Base-by-base conservation (phyloP, 2,797 vertebrate species). In the Hippopotamyrus pictus region DNA sequence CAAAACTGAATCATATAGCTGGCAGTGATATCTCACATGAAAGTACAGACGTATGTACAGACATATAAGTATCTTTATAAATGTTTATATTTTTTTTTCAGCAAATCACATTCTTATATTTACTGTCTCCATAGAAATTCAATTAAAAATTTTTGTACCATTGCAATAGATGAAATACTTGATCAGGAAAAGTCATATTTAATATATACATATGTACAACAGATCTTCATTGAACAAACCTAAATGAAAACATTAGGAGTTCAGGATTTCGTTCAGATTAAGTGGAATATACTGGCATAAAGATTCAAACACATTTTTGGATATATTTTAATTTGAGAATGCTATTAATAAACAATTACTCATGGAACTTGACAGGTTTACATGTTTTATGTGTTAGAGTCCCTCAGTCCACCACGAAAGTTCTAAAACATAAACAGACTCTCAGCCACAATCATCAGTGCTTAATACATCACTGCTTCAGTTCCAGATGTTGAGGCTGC, bases 91-190 rank as follows among this genome's bases (percentile, higher is more conserved):
- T 3, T 11, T 59, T 59, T 59, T 11, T 33, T 14, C 62, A 69
- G 65, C 11, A 86, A 48, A 33, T 86, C 84, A 86, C 84, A 51
- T 85, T 29, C 50, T 84, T 62, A 59, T 89, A 48, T 89, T 25
- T 53, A 89, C 19, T 86, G 84, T 87, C 29, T n/a, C 5, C 3
- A 0, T 59, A 29, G 22, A 51, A 51, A 87, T 86, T 33, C 51
- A 57, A 54, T 53, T 8, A 5, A 83, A 59, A 1, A 14, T 59
- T 6, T 57, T 84, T 82, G 76, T 89, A 59, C 76, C 88, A 84
- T 89, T 83, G 62, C 88, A 83, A 84, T 44, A 59, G 14, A 54
- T 59, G 25, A 73, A 86, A 29, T 50, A 50, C 25, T 69, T 51
- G 41, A 44, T 37, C 1, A 5, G 8, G 12, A 62, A 89, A 46